Evolutionary conservation across 2,113 vertebrate species (phyloP).

Genomic region (Chelonoidis abingdonii): DNA sequence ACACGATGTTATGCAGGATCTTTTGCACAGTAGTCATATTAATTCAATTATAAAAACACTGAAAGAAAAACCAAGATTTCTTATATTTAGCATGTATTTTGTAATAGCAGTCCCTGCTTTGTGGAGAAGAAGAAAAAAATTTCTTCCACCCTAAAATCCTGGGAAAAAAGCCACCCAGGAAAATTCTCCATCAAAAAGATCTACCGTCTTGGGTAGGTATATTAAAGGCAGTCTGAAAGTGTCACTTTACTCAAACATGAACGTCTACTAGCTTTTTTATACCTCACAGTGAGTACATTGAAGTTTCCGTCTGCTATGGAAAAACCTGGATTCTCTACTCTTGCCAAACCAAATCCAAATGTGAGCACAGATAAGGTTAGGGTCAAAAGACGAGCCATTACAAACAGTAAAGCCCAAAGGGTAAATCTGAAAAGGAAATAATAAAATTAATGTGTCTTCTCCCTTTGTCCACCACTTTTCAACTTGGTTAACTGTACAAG

Average conservation of each 20-base stretch:
- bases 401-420: slow-evolving; percentile 87
- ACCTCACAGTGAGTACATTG: slow-evolving; percentile 85
- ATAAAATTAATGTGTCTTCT: neutral
- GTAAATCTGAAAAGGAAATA: slow-evolving; percentile 80
- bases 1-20: neutral
- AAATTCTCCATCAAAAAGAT: neutral
- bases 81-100: neutral
- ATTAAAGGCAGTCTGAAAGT: neutral
- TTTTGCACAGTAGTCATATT: neutral
- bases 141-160: neutral
- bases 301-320: slow-evolving; percentile 85
- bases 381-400: slow-evolving; percentile 86
- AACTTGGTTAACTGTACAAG: neutral
- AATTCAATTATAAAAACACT: neutral
- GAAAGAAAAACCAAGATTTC: neutral
- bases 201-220: neutral
- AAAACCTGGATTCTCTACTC: slow-evolving; percentile 83
- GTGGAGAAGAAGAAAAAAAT: neutral
- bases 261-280: slow-evolving; percentile 38
- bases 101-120: neutral
- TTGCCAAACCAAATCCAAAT: slow-evolving; percentile 86
- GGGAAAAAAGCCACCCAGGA: neutral
- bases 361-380: slow-evolving; percentile 87
- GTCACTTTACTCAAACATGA: neutral
- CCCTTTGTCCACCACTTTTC: neutral